A percentile compares a stretch with the other conserved stretches of the same genome.
These are phyloP conservation scores for Oryzias melastigma DNA, from an alignment of 2,113 vertebrate species.

Conservation along the genomic window DNA sequence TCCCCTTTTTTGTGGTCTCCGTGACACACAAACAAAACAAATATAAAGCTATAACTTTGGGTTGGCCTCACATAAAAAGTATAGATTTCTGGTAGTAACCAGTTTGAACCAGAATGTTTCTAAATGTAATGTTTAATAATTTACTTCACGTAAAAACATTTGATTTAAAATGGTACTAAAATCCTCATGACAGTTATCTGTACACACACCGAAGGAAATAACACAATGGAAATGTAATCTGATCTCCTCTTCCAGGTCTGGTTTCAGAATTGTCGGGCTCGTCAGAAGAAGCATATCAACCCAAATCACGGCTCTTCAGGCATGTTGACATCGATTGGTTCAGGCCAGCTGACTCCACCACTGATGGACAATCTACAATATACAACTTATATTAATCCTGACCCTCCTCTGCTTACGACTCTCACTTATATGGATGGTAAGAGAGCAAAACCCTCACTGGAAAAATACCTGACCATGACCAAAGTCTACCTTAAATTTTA, in stretches of 20 bases:
- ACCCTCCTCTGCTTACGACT: constrained; percentile 86
- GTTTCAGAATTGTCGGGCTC: constrained; percentile 98
- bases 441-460: constrained; percentile 7
- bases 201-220: too few relatives aligned
- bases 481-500: neutral
- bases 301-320: constrained; percentile 82
- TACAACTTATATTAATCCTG: constrained; percentile 86
- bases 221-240: too few relatives aligned
- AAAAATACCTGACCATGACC: neutral
- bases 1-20: too few relatives aligned
- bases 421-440: constrained; percentile 96
- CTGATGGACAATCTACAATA: constrained; percentile 92
- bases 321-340: constrained; percentile 79
- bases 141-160: too few relatives aligned
- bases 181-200: too few relatives aligned
- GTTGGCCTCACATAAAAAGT: too few relatives aligned
- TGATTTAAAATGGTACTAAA: too few relatives aligned
- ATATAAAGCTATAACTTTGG: too few relatives aligned
- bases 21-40: too few relatives aligned
- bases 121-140: too few relatives aligned
- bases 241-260: constrained; percentile 81
- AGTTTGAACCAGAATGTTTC: too few relatives aligned
- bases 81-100: too few relatives aligned
- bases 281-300: constrained; percentile 94
- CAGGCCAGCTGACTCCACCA: constrained; percentile 85